These are phyloP conservation scores for Pandemis cinnamomeana DNA, from an alignment of 2,888 invertebrate genomes.

Conservation along the genomic window DNA sequence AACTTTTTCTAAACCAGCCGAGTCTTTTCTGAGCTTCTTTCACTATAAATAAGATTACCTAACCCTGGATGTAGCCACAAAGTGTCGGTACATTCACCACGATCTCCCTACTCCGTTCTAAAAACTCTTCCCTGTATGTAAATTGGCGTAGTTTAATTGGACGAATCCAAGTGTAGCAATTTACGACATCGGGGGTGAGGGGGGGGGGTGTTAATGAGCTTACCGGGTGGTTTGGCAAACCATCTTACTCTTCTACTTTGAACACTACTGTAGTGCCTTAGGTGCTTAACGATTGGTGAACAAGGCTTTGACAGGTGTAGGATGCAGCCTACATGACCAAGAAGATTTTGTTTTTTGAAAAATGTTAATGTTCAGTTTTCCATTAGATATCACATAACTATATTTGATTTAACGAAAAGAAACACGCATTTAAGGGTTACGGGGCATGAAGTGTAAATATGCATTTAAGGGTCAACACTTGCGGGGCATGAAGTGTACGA, in stretches of 20 bases:
- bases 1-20: too few species aligned
- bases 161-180: constrained; percentile 33
- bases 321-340: neutral
- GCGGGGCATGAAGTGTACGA: too few species aligned
- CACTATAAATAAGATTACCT: constrained; percentile 5
- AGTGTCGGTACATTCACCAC: constrained; percentile 13
- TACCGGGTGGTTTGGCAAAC: constrained; percentile 67
- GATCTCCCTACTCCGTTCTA: neutral
- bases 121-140: constrained; percentile 16
- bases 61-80: constrained; percentile 15
- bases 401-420: too few species aligned
- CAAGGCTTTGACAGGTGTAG: neutral
- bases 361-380: too few species aligned
- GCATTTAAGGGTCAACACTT: too few species aligned
- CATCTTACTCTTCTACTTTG: constrained; percentile 62
- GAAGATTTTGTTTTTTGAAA: neutral
- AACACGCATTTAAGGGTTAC: too few species aligned
- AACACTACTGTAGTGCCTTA: neutral
- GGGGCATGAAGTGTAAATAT: too few species aligned
- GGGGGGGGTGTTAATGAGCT: constrained; percentile 66
- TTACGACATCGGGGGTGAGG: constrained; percentile 35
- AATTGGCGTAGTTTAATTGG: constrained; percentile 28
- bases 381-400: too few species aligned
- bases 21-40: neutral
- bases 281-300: neutral